These are phyloP conservation scores for Takifugu flavidus DNA, from an alignment of 2,113 vertebrate species.

Conservation along the genomic window DNA sequence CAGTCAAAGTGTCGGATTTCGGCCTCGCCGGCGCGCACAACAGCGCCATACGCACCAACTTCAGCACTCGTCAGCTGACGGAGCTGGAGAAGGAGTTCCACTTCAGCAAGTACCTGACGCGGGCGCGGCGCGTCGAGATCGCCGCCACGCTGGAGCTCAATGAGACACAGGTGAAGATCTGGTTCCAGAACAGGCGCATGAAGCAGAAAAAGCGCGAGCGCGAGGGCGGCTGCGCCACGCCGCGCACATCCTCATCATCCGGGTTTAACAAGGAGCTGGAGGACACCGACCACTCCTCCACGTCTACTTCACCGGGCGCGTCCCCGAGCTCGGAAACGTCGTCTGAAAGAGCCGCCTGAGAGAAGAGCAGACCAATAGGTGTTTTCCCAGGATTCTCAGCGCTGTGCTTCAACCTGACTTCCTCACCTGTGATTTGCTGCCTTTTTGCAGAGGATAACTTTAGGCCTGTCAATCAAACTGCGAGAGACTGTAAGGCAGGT, in stretches of 20 bases:
- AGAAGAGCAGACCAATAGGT: background rate
- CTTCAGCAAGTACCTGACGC: slow-evolving; percentile 96
- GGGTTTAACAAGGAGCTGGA: slow-evolving; percentile 75
- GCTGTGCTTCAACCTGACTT: too few species aligned
- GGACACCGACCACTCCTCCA: slow-evolving; percentile 85
- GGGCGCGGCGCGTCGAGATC: slow-evolving; percentile 91
- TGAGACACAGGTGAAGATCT: slow-evolving; percentile 97
- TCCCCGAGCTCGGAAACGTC: slow-evolving; percentile 83
- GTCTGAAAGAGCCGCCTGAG: background rate
- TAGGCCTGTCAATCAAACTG: too few species aligned
- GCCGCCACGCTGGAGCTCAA: slow-evolving; percentile 92
- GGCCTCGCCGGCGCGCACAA: slow-evolving; percentile 75
- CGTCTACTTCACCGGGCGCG: slow-evolving; percentile 86
- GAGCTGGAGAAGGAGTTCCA: slow-evolving; percentile 99
- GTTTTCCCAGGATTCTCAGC: background rate
- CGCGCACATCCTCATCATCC: slow-evolving; percentile 13
- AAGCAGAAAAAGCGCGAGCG: slow-evolving; percentile 96
- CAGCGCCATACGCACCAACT: slow-evolving; percentile 90
- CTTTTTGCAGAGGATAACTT: too few species aligned
- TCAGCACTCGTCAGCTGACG: slow-evolving; percentile 93
- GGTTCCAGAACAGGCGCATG: slow-evolving; percentile 98
- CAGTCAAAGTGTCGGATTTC: slow-evolving; percentile 85
- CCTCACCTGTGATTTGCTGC: too few species aligned
- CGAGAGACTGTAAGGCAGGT: too few species aligned
- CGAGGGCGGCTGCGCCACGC: slow-evolving; percentile 76